These are phyloP conservation scores for Poeciliopsis turneri DNA, from an alignment of 2,797 vertebrate genomes.

Conservation along the genomic window DNA sequence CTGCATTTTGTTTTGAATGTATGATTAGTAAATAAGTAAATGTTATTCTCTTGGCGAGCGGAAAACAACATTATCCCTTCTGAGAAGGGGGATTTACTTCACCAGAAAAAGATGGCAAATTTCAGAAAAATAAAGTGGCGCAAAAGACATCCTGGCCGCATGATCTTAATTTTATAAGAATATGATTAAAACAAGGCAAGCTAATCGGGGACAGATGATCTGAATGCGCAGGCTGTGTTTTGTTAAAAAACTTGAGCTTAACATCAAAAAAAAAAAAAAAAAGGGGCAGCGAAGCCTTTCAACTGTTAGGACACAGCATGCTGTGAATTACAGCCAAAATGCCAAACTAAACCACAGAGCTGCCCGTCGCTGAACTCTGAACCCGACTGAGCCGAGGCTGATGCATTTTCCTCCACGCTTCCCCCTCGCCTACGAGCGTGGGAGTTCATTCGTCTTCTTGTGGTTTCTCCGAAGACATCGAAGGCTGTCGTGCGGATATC, in stretches of 20 bases:
- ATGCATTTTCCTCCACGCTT: conserved; percentile 36
- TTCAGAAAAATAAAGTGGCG: conserved; percentile 57
- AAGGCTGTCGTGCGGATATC: conserved; percentile 66
- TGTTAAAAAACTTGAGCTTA: conserved; percentile 59
- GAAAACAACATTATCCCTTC: conserved; percentile 56
- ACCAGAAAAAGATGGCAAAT: conserved; percentile 47
- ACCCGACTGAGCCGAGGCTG: conserved; percentile 56
- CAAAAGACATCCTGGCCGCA: conserved; percentile 59
- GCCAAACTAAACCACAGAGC: conserved; percentile 62
- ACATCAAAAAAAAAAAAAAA: conserved; percentile 63
- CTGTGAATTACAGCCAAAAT: conserved; percentile 68
- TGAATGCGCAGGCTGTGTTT: conserved; percentile 64
- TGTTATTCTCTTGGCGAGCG: conserved; percentile 65
- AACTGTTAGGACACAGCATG: conserved; percentile 69
- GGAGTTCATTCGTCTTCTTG: conserved; percentile 72
- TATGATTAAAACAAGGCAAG: conserved; percentile 70
- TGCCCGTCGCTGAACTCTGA: conserved; percentile 70
- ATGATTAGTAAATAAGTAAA: conserved; percentile 75
- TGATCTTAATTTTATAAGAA: conserved; percentile 70
- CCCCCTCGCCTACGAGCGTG: conserved; percentile 25
- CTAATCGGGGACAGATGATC: conserved; percentile 70
- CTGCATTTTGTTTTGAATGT: conserved; percentile 69
- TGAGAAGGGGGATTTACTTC: conserved; percentile 59
- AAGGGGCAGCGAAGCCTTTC: conserved; percentile 62
- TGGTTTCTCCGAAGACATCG: conserved; percentile 68